Evolutionary conservation across 2,113 vertebrate species (phyloP), one percentile per base, ranked within the genome.

Genomic region (Pagrus major): DNA sequence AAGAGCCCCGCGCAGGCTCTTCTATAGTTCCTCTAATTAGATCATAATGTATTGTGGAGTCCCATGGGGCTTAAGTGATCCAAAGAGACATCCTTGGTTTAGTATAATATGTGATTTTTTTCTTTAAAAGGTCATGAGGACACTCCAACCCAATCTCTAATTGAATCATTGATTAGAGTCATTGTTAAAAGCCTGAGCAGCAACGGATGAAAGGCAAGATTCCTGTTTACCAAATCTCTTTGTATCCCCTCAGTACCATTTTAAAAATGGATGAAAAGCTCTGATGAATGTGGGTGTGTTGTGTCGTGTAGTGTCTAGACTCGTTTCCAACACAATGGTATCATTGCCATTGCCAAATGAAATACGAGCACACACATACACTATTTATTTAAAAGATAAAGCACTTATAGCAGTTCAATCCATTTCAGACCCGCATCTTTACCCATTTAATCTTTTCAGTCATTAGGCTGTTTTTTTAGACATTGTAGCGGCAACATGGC

Each of bases 331-430:
- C 16, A 5, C 4, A 0, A 56, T 39, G 8, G 31, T 37, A 51
- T 51, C 2, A 14, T 51, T 69, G 23, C 35, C 6, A 42, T 8
- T 18, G 12, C 49, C 3, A 5, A 47, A 37, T 63, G 9, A 52
- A 39, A 37, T 47, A 64, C 37, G 4, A 67, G 3, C 31, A 6
- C 31, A 35, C 20, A 64, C 25, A 25, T 21, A 37, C 27, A 5
- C 31, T 18, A 37, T 60, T 35, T 12, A 67, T 73, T 73, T 16
- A 3, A 59, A 49, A 66, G 51, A 80, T 51, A 33, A 74, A n/a
- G 20, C 41, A 6, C 5, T 23, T 37, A 3, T 35, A 33, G 14
- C 21, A 44, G 20, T 27, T 37, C 2, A 15, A 37, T 23, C 44
- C 14, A 18, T 51, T 10, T 37, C 6, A 51, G 20, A n/a, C 65